phyloP scores from a whole-genome alignment of 2,888 invertebrate genomes.

The Ochropleura leucogaster region DNA sequence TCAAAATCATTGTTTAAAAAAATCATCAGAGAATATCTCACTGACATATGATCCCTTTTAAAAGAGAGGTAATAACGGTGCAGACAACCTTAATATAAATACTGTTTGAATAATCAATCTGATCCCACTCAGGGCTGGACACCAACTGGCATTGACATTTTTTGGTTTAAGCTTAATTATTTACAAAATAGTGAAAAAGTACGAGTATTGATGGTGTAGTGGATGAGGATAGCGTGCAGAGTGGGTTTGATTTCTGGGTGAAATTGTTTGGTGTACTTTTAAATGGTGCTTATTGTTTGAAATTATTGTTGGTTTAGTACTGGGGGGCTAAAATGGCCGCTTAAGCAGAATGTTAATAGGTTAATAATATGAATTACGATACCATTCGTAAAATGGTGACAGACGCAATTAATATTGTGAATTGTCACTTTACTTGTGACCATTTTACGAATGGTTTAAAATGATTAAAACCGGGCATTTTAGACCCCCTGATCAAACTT shows the following conservation, averaged over 20 bases:
- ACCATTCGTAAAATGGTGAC: no score
- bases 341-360: no score
- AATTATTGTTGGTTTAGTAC: no score
- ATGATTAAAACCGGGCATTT: no score
- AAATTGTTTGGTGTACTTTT: neutral
- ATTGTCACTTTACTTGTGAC: no score
- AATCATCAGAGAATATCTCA: neutral
- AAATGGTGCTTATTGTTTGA: no score
- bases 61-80: conserved; percentile 27
- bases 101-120: conserved; percentile 72
- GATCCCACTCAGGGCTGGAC: conserved; percentile 67
- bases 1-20: neutral
- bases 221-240: conserved; percentile 18
- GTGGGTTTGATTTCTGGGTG: conserved; percentile 70
- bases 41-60: neutral
- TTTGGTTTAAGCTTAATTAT: conserved; percentile 89
- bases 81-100: conserved; percentile 58
- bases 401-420: no score
- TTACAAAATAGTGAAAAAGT: conserved; percentile 86
- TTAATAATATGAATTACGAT: no score
- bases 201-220: conserved; percentile 36
- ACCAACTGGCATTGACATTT: conserved; percentile 85
- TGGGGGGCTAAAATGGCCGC: no score
- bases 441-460: no score
- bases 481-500: no score